phyloP scores from a whole-genome alignment of 2,888 invertebrate species.

The Beris morrisii region DNA sequence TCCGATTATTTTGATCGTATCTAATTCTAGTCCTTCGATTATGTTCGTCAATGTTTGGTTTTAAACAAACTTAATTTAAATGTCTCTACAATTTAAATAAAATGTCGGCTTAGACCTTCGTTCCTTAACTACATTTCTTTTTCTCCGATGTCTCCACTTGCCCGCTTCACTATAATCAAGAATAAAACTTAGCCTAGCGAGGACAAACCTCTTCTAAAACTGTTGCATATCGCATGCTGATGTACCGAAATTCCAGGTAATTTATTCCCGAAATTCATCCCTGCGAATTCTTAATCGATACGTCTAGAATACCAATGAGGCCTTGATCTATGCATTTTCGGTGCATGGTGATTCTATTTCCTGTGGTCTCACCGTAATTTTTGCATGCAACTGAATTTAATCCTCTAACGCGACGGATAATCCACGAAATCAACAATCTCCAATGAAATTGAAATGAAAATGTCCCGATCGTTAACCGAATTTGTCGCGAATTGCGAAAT shows the following conservation, averaged over 20 bases:
- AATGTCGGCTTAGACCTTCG: not conserved
- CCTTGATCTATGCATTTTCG: conserved; percentile 28
- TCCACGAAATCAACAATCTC: not conserved
- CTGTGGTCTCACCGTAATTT: conserved; percentile 22
- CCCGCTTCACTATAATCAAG: not conserved
- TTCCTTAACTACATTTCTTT: not conserved
- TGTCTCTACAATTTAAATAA: too few relatives aligned
- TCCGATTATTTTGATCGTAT: too few relatives aligned
- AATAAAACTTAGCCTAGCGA: not conserved
- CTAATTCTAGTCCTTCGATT: too few relatives aligned
- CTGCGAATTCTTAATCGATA: conserved; percentile 7
- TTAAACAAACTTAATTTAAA: too few relatives aligned
- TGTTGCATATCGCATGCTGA: not conserved
- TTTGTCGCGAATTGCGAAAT: not conserved
- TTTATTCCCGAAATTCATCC: conserved; percentile 22
- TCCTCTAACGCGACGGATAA: conserved; percentile 9
- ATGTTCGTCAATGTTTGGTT: too few relatives aligned
- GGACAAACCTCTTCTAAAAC: not conserved
- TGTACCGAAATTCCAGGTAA: conserved; percentile 1
- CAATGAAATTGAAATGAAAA: conserved; percentile 33
- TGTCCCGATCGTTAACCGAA: not conserved
- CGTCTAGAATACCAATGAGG: conserved; percentile 10
- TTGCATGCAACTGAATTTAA: conserved; percentile 16
- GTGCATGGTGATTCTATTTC: conserved; percentile 31
- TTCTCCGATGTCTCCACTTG: not conserved